Base-by-base conservation (phyloP, 1,140 invertebrate species). In the Oryctes rhinoceros region DNA sequence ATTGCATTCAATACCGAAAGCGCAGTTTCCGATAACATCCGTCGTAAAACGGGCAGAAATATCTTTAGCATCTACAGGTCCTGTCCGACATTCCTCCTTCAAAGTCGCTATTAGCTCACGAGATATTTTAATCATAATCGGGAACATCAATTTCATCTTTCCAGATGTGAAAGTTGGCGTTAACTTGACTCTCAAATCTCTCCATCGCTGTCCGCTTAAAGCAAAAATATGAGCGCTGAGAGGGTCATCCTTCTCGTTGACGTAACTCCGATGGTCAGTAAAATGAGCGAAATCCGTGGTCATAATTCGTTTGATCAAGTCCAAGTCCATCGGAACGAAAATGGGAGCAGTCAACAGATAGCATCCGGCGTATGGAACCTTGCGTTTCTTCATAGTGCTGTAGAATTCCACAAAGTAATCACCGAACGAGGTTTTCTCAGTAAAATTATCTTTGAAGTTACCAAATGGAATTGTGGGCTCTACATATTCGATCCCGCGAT, bases 1-100 rank as follows among this genome's bases (percentile, higher is more conserved):
- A 35, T 78, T 59, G 10, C 47, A 53, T 10, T 78, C 49, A 3
- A 78, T 59, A 18, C 90, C 90, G 82, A 91, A 91, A 11, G 88
- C 89, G 3, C 86, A 88, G 0, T 86, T 87, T 0, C 89, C 89
- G 24, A 91, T 90, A 15, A 92, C 90, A 81, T 92, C 91, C 47
- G 89, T 91, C 0, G 91, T 89, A 80, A 89, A 89, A 79, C 87
- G 84, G 0, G 83, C 84, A 53, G 85, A 84, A 3, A 81, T 80
- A 74, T 89, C 87, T 78, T 87, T 87, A 1, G 87, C 59, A 47
- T 89, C 84, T 20, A 85, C n/a, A 53, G 78, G 67, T 15, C 83
- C 47, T 13, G 76, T 48, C 13, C 80, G 80, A 2, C 77, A 39
- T 44, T 84, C 24, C 10, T 47, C 18, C 0, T 76, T 18, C 11